phyloP scores from a whole-genome alignment of 2,113 vertebrate genomes.

The Tupaia chinensis region DNA sequence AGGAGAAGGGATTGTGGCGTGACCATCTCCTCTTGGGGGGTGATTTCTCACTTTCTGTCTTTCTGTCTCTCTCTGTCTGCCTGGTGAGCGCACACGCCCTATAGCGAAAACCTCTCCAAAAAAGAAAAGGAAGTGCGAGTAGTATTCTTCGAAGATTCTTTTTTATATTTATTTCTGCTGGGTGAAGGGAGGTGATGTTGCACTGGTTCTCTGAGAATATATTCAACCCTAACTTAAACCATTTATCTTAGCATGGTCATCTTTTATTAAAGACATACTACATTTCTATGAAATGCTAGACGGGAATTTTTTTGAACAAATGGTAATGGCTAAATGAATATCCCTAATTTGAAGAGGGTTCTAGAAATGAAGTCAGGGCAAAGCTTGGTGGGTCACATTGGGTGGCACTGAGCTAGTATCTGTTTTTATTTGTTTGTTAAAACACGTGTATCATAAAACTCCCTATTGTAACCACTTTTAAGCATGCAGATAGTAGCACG shows the following conservation, averaged over 20 bases:
- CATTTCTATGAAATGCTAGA: background rate
- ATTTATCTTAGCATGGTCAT: background rate
- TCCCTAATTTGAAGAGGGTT: conserved; percentile 23
- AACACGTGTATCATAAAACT: background rate
- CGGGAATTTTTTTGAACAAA: conserved; percentile 15
- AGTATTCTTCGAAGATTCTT: background rate
- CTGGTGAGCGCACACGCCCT: too few species aligned
- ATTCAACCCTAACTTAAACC: background rate
- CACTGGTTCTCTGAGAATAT: background rate
- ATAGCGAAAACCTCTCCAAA: too few species aligned
- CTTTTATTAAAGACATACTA: background rate
- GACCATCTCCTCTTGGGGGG: too few species aligned
- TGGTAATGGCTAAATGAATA: background rate
- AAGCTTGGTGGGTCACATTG: background rate
- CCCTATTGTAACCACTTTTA: background rate
- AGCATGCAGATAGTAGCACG: background rate
- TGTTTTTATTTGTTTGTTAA: background rate
- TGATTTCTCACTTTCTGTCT: too few species aligned
- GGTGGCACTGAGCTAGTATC: background rate
- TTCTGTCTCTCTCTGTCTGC: too few species aligned
- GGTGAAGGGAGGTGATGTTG: background rate
- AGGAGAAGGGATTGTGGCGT: too few species aligned
- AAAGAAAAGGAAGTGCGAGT: background rate
- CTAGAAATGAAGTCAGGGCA: background rate
- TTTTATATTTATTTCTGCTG: conserved; percentile 32